Evolutionary conservation across 2,113 vertebrate genomes (phyloP).

Genomic region (Trichomycterus rosablanca): DNA sequence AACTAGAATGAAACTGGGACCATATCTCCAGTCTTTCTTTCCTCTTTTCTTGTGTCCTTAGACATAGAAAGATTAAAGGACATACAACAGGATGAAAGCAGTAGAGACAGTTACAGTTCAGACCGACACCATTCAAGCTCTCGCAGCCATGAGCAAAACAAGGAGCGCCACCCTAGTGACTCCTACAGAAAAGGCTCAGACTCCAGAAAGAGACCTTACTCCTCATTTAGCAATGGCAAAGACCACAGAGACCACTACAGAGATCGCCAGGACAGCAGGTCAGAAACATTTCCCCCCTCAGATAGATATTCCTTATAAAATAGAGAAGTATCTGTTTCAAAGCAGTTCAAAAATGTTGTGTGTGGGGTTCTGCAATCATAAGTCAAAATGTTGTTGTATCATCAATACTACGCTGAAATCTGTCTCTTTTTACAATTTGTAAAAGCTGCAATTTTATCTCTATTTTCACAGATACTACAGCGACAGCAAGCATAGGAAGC

Average conservation of each 20-base stretch:
- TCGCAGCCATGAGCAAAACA: constrained; percentile 78
- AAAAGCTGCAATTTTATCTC: too few species aligned
- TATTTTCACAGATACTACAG: constrained; percentile 75
- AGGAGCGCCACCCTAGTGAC: constrained; percentile 81
- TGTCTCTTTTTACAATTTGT: too few species aligned
- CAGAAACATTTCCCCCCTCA: too few species aligned
- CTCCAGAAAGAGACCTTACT: constrained; percentile 83
- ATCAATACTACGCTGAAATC: too few species aligned
- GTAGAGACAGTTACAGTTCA: constrained; percentile 94
- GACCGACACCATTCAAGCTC: constrained; percentile 81
- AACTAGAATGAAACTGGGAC: too few species aligned
- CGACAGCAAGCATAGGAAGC: constrained; percentile 88
- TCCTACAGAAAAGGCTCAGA: constrained; percentile 80
- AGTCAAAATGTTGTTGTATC: too few species aligned
- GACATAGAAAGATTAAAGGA: constrained; percentile 89
- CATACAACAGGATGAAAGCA: constrained; percentile 91
- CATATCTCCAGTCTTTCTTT: background rate
- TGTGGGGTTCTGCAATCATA: too few species aligned
- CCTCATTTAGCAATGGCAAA: constrained; percentile 93
- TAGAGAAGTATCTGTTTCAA: too few species aligned
- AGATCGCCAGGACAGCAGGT: constrained; percentile 75
- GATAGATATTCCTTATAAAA: too few species aligned
- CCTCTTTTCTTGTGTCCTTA: constrained; percentile 44
- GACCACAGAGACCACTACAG: constrained; percentile 82
- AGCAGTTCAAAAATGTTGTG: too few species aligned